Evolutionary conservation across 2,888 invertebrate genomes (phyloP).

Genomic region (Lutraria lutraria): DNA sequence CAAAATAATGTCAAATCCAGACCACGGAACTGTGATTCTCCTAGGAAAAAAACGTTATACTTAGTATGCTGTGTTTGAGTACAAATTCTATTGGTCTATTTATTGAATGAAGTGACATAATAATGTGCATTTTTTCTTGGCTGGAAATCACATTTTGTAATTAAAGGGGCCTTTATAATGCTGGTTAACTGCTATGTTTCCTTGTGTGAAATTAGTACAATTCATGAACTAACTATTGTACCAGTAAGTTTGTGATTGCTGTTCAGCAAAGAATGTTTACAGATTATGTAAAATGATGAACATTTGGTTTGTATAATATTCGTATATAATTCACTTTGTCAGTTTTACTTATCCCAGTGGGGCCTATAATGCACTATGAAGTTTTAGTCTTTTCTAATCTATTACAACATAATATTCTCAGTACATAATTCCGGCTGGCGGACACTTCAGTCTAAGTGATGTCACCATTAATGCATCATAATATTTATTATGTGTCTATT

Average conservation of each 20-base stretch:
- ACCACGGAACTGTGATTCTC: neutral
- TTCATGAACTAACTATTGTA: neutral
- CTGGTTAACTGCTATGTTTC: neutral
- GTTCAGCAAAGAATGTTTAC: neutral
- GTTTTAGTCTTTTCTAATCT: neutral
- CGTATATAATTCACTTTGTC: neutral
- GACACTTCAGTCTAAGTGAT: conserved; percentile 10
- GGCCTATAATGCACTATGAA: neutral
- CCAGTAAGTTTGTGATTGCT: neutral
- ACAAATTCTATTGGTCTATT: neutral
- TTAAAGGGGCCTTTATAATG: neutral
- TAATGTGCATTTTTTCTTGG: conserved; percentile 3
- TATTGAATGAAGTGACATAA: neutral
- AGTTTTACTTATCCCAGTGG: neutral
- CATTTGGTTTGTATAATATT: neutral
- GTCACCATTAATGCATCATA: conserved; percentile 1
- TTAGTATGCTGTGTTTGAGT: neutral
- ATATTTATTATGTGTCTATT: neutral
- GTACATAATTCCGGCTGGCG: neutral
- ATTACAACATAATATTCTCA: neutral
- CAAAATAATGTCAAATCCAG: neutral
- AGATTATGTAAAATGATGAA: neutral
- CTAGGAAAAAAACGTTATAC: neutral
- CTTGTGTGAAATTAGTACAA: neutral
- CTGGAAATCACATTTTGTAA: conserved; percentile 9